Percentiles rank a stretch among this genome's conserved stretches.
These are phyloP conservation scores for Osmerus mordax DNA, from an alignment of 2,113 vertebrate species.

Conservation along the genomic window DNA sequence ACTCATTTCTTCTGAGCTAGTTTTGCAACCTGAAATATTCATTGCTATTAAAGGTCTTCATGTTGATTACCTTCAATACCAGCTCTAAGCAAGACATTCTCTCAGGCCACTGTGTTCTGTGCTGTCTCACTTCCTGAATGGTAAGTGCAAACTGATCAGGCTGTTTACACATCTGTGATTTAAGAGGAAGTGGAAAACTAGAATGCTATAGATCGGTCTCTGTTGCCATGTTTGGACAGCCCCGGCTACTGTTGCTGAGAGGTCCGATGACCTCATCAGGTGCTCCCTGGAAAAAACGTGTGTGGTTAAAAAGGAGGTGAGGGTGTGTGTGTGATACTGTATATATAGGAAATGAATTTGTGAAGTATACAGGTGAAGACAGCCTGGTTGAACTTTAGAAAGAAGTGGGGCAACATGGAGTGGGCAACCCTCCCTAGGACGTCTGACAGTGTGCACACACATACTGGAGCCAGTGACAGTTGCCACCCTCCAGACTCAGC, in stretches of 20 bases:
- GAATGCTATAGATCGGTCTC: not conserved
- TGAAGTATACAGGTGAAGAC: not conserved
- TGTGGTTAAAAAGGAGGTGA: not conserved
- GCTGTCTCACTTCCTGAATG: no score
- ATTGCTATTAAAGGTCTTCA: no score
- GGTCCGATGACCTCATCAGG: slow-evolving; percentile 12
- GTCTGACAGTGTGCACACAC: no score
- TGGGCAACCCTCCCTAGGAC: no score
- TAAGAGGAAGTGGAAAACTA: slow-evolving; percentile 1
- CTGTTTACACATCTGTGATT: not conserved
- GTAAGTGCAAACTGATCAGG: not conserved
- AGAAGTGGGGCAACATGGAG: not conserved
- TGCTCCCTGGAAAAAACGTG: not conserved
- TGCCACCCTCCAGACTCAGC: no score
- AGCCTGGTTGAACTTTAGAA: not conserved
- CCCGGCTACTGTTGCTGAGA: not conserved
- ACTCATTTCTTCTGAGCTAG: no score
- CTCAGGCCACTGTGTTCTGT: not conserved
- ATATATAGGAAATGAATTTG: not conserved
- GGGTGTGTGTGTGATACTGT: not conserved
- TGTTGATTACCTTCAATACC: not conserved
- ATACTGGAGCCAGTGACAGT: no score
- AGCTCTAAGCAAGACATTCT: not conserved
- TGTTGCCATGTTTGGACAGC: slow-evolving; percentile 11
- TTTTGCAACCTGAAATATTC: no score